These are phyloP conservation scores for Drosophila arawakana DNA, from an alignment of 1,140 invertebrate species.

Conservation along the genomic window DNA sequence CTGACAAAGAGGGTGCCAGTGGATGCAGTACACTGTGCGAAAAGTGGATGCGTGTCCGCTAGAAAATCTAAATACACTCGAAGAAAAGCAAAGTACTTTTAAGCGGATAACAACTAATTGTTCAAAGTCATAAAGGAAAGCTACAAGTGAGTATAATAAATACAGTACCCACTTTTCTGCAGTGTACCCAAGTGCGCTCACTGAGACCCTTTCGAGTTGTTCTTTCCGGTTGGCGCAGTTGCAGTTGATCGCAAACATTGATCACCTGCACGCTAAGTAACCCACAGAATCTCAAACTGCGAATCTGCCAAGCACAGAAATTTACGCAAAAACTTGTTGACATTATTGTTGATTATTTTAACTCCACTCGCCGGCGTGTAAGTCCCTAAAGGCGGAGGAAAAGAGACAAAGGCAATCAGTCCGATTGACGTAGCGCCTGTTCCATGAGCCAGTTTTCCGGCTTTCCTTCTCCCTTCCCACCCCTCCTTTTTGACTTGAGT, in stretches of 20 bases:
- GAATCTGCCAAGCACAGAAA: slow-evolving; percentile 6
- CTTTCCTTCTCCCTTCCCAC: neutral
- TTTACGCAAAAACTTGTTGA: slow-evolving; percentile 69
- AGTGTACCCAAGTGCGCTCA: slow-evolving; percentile 57
- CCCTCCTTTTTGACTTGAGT: slow-evolving; percentile 15
- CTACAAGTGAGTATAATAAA: no score
- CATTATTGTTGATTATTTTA: slow-evolving; percentile 80
- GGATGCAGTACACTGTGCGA: slow-evolving; percentile 35
- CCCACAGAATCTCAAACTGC: slow-evolving; percentile 4
- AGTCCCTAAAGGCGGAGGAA: neutral
- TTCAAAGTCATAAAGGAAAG: no score
- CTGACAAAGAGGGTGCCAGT: slow-evolving; percentile 23
- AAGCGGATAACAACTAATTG: no score
- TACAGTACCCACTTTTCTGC: slow-evolving; percentile 18
- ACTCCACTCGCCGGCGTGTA: slow-evolving; percentile 58
- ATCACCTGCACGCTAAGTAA: slow-evolving; percentile 64
- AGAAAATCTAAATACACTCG: no score
- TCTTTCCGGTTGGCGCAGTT: slow-evolving; percentile 56
- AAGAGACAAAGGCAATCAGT: slow-evolving; percentile 56
- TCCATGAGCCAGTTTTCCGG: slow-evolving; percentile 8
- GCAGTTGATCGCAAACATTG: slow-evolving; percentile 66
- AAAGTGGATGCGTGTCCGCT: neutral
- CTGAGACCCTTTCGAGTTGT: slow-evolving; percentile 51
- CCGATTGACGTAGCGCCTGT: slow-evolving; percentile 41
- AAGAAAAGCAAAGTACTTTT: no score